Conservation (phyloP, 2,797 vertebrate genomes). For the Hozukius guyotensis region DNA sequence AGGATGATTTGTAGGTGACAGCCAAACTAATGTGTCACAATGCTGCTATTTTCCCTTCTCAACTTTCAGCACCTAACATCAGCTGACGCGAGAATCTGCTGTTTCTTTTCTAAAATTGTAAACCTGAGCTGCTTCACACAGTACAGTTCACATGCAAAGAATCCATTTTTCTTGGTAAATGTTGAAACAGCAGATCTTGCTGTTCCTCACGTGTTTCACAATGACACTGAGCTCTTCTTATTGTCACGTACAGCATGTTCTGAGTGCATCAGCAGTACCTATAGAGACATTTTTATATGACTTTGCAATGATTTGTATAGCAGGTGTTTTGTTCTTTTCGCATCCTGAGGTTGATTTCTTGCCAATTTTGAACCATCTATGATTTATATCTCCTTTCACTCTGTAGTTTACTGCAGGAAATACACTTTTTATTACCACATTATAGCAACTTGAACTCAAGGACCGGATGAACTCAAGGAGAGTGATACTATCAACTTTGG, state of each 20-base stretch:
- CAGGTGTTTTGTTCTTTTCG: background rate
- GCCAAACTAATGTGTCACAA: constrained; percentile 1
- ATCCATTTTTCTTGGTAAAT: background rate
- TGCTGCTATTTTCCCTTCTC: background rate
- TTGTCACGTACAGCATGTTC: background rate
- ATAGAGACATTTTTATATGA: background rate
- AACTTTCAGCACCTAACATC: background rate
- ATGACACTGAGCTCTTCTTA: background rate
- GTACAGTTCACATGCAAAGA: background rate
- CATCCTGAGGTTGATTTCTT: background rate
- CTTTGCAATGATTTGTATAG: background rate
- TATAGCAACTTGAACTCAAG: background rate
- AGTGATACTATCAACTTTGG: constrained; percentile 10
- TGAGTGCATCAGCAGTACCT: background rate
- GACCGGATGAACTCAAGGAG: background rate
- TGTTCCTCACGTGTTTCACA: background rate
- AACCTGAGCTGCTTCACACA: background rate
- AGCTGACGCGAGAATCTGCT: constrained; percentile 16
- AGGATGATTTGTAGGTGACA: constrained; percentile 3
- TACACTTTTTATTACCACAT: background rate
- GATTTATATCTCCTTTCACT: background rate
- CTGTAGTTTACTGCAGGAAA: constrained; percentile 11
- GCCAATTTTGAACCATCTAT: background rate
- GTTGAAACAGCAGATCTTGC: background rate
- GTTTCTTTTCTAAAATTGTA: background rate